Evolutionary conservation across 2,888 invertebrate species (phyloP), one percentile per base, ranked within the genome.

Genomic region (Spodoptera picta): DNA sequence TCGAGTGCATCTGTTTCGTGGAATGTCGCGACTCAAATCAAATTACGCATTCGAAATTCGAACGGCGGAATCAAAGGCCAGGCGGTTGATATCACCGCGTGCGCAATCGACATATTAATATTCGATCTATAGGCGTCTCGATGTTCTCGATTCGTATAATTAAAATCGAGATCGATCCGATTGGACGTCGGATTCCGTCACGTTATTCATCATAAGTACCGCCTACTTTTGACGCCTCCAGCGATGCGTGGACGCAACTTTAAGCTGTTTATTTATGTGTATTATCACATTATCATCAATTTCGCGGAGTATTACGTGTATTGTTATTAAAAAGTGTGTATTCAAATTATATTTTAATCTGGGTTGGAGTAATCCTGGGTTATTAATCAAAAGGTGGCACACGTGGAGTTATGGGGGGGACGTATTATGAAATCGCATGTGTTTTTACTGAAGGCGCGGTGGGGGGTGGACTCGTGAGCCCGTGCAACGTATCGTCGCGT

Each of bases 141-240:
- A 91, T 91, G 92, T 91, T 90, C 88, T 89, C 91, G 92, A 92
- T 92, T 93, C 91, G 92, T 92, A 93, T 93, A 93, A 93, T 93
- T 93, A 93, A 92, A 92, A 92, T 91, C 87, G 91, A 92, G 92
- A 93, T 93, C 88, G 89, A 90, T 92, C 81, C 87, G 92, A 93
- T 93, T 92, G 92, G 91, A 84, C 83, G 88, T 83, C 87, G 90
- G 91, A 92, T 92, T 91, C 92, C 92, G 91, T 92, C 92, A 92
- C 92, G 92, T 92, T 90, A 88, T 89, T 89, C 90, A 91, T 92
- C 92, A 90, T 86, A 87, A 86, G 90, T 86, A 82, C 90, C 93
- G 92, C 93, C 93, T 89, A 90, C 92, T 93, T 93, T 93, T 92
- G 91, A 93, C 93, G 93, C 93, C 93, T 92, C 89, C 91, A 92